Conservation (phyloP, 2,888 invertebrate genomes). For the Antheraea assamensis region DNA sequence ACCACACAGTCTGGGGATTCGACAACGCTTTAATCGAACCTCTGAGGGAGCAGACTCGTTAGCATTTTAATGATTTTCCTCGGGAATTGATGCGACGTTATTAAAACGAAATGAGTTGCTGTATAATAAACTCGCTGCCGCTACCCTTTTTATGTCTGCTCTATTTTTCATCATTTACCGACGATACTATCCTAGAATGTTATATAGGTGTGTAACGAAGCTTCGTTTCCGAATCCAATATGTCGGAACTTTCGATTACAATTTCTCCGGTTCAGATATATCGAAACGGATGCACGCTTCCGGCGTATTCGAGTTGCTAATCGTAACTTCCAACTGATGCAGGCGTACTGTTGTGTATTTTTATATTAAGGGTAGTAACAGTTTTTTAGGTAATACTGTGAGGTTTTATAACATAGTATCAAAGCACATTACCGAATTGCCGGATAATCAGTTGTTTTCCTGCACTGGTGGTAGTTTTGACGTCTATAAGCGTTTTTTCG, state of each 20-base stretch:
- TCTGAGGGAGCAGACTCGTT: conserved; percentile 24
- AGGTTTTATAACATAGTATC: too few species aligned
- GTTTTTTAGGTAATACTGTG: too few species aligned
- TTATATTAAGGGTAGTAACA: too few species aligned
- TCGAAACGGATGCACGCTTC: background rate
- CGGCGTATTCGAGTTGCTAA: too few species aligned
- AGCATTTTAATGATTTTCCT: conserved; percentile 40
- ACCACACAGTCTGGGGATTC: background rate
- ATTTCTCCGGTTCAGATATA: background rate
- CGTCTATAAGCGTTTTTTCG: too few species aligned
- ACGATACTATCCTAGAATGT: background rate
- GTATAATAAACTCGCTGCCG: conserved; percentile 1
- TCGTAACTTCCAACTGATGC: too few species aligned
- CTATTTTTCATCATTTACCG: background rate
- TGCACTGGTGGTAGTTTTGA: too few species aligned
- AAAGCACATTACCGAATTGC: too few species aligned
- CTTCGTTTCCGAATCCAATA: too few species aligned
- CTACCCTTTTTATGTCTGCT: conserved; percentile 8
- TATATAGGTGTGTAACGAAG: background rate
- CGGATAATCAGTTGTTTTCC: too few species aligned
- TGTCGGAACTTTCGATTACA: background rate
- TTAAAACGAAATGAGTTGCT: conserved; percentile 12
- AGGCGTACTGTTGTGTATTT: too few species aligned
- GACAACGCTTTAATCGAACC: background rate
- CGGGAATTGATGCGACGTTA: conserved; percentile 9